A percentile compares a stretch with the other conserved stretches of the same genome.
These are phyloP conservation scores for Sphecodes monilicornis DNA, from an alignment of 2,888 invertebrate species.

Conservation along the genomic window DNA sequence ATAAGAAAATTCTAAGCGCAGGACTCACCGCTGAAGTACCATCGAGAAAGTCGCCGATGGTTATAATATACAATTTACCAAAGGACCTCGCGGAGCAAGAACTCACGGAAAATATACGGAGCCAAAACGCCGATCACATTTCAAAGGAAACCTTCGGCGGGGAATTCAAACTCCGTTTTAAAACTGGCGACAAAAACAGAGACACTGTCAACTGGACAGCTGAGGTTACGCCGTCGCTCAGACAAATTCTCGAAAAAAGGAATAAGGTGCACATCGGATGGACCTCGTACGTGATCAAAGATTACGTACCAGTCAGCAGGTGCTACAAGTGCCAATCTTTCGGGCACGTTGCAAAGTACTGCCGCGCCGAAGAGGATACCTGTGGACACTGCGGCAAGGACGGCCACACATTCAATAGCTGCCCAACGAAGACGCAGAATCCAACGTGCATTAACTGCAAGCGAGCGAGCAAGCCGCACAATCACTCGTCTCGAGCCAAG, in stretches of 20 bases:
- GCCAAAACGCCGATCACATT: too few relatives aligned
- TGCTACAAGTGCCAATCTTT: slow-evolving; percentile 33
- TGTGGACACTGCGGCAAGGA: slow-evolving; percentile 48
- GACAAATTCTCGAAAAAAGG: slow-evolving; percentile 13
- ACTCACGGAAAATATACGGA: too few relatives aligned
- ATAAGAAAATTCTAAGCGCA: too few relatives aligned
- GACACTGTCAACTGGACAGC: too few relatives aligned
- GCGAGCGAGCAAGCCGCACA: not conserved
- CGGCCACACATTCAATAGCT: slow-evolving; percentile 26
- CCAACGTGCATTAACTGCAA: slow-evolving; percentile 15
- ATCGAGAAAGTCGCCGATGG: too few relatives aligned
- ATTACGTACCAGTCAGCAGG: not conserved
- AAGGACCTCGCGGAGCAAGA: too few relatives aligned
- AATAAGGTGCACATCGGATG: not conserved
- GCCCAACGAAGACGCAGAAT: not conserved
- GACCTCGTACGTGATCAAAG: not conserved
- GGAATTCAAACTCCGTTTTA: too few relatives aligned
- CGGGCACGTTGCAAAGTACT: slow-evolving; percentile 10
- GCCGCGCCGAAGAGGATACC: not conserved
- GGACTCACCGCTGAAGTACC: too few relatives aligned
- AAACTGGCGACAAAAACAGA: slow-evolving; percentile 4
- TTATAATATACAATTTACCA: too few relatives aligned
- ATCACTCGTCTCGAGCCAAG: not conserved
- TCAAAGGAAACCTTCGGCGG: too few relatives aligned
- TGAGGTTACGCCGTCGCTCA: too few relatives aligned